A percentile compares a stretch with the other conserved stretches of the same genome.
phyloP scores from a whole-genome alignment of 2,797 vertebrate genomes.

The Anguilla megastoma region DNA sequence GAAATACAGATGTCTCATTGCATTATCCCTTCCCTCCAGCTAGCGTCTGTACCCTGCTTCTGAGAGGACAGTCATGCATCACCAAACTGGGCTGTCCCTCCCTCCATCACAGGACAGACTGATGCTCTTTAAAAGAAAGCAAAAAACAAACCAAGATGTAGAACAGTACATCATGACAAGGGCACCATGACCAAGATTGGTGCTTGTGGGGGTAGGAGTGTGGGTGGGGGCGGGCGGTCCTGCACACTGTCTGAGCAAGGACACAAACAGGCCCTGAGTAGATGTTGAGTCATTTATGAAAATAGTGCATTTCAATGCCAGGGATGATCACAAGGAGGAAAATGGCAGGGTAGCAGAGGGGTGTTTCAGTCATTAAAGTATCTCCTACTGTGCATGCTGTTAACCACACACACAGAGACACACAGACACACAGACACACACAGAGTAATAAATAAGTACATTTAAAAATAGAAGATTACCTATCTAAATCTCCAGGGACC shows the following conservation, averaged over 20 bases:
- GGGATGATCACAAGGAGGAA: conserved; percentile 23
- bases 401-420: neutral
- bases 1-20: neutral
- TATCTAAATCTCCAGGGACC: neutral
- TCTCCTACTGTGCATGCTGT: neutral
- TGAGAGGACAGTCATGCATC: neutral
- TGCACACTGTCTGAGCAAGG: conserved; percentile 2
- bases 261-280: neutral
- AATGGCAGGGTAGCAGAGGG: neutral
- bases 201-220: neutral
- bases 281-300: conserved; percentile 23
- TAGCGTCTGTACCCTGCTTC: neutral
- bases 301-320: conserved; percentile 19
- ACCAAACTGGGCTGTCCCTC: neutral
- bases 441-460: neutral
- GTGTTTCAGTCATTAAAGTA: conserved; percentile 18
- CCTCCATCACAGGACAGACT: conserved; percentile 12
- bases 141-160: neutral
- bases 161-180: conserved; percentile 24
- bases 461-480: neutral
- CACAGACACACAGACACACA: neutral
- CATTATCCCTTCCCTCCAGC: conserved; percentile 21
- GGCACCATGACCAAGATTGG: conserved; percentile 3
- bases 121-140: conserved; percentile 27
- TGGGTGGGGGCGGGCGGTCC: neutral